phyloP scores from a whole-genome alignment of 2,113 vertebrate genomes.

The Odobenus rosmarus region DNA sequence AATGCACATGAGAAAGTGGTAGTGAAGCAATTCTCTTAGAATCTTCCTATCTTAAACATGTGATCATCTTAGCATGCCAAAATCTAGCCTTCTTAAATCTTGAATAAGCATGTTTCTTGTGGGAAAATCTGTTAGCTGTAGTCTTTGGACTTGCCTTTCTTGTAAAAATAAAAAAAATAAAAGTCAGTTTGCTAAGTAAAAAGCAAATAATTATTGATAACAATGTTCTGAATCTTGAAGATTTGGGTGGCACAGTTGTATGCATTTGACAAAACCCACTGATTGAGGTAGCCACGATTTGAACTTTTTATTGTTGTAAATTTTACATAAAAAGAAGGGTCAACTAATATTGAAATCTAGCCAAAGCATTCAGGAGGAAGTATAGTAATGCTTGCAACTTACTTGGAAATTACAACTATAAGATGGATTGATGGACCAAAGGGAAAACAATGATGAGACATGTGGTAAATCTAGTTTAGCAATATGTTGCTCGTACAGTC shows the following conservation, averaged over 20 bases:
- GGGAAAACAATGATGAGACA: not conserved
- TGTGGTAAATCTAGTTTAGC: not conserved
- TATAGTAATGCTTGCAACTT: not conserved
- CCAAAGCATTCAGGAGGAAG: not conserved
- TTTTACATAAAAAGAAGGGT: not conserved
- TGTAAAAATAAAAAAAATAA: slow-evolving; percentile 72
- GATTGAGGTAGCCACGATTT: not conserved
- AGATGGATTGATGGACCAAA: not conserved
- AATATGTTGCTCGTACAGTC: not conserved
- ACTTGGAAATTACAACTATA: not conserved
- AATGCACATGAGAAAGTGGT: slow-evolving; percentile 79
- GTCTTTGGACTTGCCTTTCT: slow-evolving; percentile 71
- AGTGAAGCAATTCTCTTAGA: slow-evolving; percentile 79
- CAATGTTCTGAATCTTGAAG: not conserved
- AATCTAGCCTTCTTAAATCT: slow-evolving; percentile 76
- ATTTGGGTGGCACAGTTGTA: not conserved
- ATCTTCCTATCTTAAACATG: slow-evolving; percentile 78
- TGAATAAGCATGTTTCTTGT: slow-evolving; percentile 71
- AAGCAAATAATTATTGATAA: slow-evolving; percentile 67
- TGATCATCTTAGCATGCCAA: slow-evolving; percentile 78
- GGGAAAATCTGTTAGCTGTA: slow-evolving; percentile 74
- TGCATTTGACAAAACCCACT: not conserved
- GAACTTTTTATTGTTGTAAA: not conserved
- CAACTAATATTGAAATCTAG: not conserved
- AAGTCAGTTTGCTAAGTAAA: slow-evolving; percentile 59